phyloP scores from a whole-genome alignment of 2,888 invertebrate species.

The Spisula solida region DNA sequence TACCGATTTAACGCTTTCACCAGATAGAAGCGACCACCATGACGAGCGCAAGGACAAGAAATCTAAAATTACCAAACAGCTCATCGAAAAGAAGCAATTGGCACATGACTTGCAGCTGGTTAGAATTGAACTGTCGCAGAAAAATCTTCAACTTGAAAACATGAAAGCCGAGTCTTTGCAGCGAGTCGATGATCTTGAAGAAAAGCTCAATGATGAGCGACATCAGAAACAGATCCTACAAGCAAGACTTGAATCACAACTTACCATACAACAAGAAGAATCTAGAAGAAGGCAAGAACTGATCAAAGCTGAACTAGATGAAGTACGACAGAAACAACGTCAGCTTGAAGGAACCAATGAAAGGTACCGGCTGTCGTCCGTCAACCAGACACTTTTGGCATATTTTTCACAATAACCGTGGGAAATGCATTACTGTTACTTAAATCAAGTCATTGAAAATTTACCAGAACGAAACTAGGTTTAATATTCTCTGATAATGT shows the following conservation, averaged over 20 bases:
- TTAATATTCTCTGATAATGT: too few relatives aligned
- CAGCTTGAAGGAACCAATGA: constrained; percentile 86
- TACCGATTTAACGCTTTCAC: constrained; percentile 86
- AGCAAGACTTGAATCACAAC: constrained; percentile 85
- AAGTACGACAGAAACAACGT: constrained; percentile 84
- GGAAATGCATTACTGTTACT: too few relatives aligned
- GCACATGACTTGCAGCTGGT: constrained; percentile 87
- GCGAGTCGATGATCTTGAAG: constrained; percentile 86
- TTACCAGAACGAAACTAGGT: too few relatives aligned
- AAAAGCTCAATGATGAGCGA: constrained; percentile 85
- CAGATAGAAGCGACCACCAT: constrained; percentile 79
- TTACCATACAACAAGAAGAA: constrained; percentile 86
- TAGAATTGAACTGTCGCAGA: constrained; percentile 87
- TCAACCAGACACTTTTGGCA: too few relatives aligned
- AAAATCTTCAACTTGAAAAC: constrained; percentile 86
- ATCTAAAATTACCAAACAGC: constrained; percentile 82
- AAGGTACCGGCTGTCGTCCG: too few relatives aligned
- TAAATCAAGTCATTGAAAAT: too few relatives aligned
- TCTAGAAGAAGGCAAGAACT: constrained; percentile 83
- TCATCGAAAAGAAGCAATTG: constrained; percentile 87
- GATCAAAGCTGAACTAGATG: constrained; percentile 85
- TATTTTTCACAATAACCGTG: too few relatives aligned
- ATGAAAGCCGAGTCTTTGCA: constrained; percentile 86
- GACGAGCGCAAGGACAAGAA: constrained; percentile 76
- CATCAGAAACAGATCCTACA: constrained; percentile 87